These are phyloP conservation scores for Mantis religiosa DNA, from an alignment of 2,888 invertebrate species.

Conservation along the genomic window DNA sequence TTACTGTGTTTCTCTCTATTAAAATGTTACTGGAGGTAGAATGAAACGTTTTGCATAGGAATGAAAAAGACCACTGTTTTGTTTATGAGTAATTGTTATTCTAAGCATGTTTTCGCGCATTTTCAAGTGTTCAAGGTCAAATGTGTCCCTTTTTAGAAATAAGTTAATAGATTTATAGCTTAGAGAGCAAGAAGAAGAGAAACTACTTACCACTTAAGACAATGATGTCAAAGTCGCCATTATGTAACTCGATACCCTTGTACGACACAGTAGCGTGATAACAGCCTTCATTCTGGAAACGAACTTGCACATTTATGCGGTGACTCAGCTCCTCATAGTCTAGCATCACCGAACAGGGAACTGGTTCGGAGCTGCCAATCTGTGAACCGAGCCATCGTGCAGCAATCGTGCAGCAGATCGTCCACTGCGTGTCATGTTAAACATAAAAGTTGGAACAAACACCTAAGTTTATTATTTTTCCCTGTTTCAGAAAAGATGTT, in stretches of 20 bases:
- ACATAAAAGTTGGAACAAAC: not conserved
- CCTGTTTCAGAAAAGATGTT: not conserved
- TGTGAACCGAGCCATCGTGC: constrained; percentile 39
- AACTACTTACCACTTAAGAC: constrained; percentile 73
- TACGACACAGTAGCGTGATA: constrained; percentile 77
- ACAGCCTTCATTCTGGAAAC: constrained; percentile 75
- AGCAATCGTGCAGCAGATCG: constrained; percentile 10
- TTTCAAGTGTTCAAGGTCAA: no score
- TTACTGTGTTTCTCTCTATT: no score
- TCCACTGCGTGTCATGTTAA: not conserved
- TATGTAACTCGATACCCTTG: constrained; percentile 69
- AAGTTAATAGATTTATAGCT: not conserved
- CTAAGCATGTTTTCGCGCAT: no score
- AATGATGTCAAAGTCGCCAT: constrained; percentile 89
- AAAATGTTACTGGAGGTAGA: no score
- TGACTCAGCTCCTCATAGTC: constrained; percentile 76
- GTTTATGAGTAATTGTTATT: no score
- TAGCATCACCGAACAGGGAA: constrained; percentile 47
- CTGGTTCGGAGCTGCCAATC: constrained; percentile 53
- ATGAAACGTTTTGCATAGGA: no score
- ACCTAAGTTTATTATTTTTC: not conserved
- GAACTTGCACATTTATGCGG: constrained; percentile 70
- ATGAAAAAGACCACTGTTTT: no score
- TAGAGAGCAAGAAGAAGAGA: not conserved
- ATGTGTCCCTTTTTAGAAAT: no score